phyloP scores from a whole-genome alignment of 2,888 invertebrate genomes.

The Epinotia brunnichana region DNA sequence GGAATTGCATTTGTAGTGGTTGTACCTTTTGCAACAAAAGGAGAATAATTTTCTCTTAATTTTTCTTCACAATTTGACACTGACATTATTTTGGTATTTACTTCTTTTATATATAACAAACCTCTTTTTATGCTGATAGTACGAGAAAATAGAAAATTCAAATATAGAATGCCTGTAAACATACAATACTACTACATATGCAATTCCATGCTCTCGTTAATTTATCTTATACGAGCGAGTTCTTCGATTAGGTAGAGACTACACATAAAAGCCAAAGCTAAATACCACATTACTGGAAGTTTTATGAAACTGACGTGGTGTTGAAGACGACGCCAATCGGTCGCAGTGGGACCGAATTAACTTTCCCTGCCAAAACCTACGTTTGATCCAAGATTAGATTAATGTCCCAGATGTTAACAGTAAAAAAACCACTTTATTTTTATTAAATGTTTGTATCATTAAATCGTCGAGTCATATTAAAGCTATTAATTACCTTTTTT shows the following conservation, averaged over 20 bases:
- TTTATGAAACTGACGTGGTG: constrained; percentile 10
- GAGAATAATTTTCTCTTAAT: no score
- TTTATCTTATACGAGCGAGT: neutral
- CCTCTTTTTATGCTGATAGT: no score
- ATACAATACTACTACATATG: no score
- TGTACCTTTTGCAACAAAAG: no score
- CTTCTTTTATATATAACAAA: no score
- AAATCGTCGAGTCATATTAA: neutral
- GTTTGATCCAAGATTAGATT: constrained; percentile 62
- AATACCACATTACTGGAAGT: neutral
- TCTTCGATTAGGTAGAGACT: neutral
- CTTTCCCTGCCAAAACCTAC: constrained; percentile 59
- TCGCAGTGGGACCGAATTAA: constrained; percentile 56
- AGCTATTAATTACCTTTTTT: no score
- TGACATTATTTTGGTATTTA: no score
- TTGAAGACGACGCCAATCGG: constrained; percentile 43
- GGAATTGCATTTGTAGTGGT: no score
- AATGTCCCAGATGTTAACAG: constrained; percentile 47
- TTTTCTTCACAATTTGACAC: no score
- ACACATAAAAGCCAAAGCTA: neutral
- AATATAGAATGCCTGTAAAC: no score
- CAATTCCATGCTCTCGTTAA: no score
- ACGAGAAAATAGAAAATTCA: no score
- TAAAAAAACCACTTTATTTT: constrained; percentile 29
- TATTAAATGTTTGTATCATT: constrained; percentile 23